phyloP scores from a whole-genome alignment of 2,113 vertebrate species.

The Eublepharis macularius region DNA sequence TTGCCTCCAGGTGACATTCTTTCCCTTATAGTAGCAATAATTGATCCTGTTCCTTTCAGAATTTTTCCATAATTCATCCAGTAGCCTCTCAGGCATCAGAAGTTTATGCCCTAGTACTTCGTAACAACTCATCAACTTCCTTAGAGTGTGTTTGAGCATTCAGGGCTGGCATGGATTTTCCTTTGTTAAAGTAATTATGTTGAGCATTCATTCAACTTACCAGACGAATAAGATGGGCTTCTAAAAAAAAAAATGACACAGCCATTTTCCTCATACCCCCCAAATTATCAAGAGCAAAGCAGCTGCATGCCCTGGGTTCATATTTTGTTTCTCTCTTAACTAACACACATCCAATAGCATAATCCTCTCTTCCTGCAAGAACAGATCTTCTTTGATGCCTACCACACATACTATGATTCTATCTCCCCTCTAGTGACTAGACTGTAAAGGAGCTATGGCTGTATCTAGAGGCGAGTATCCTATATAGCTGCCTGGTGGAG shows the following conservation, averaged over 20 bases:
- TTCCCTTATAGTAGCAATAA: neutral
- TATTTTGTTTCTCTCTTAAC: neutral
- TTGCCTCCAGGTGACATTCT: neutral
- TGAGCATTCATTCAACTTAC: neutral
- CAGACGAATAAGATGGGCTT: neutral
- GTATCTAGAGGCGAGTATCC: neutral
- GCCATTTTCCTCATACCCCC: too few species aligned
- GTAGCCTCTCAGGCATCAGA: conserved; percentile 60
- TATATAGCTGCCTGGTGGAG: neutral
- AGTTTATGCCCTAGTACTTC: conserved; percentile 63
- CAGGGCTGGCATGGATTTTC: conserved; percentile 47
- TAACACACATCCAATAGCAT: neutral
- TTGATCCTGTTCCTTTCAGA: conserved; percentile 29
- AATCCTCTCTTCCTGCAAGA: neutral
- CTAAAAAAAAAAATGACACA: neutral
- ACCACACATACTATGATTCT: neutral
- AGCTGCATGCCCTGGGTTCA: neutral
- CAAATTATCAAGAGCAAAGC: neutral
- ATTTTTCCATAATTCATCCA: conserved; percentile 68
- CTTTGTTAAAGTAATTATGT: conserved; percentile 46
- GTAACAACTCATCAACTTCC: conserved; percentile 60
- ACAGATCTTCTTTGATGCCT: neutral
- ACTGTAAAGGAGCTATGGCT: neutral
- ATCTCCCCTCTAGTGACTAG: neutral
- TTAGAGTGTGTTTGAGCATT: conserved; percentile 34